Evolutionary conservation across 2,888 invertebrate genomes (phyloP).

Genomic region (Lepidochrysops patricia): DNA sequence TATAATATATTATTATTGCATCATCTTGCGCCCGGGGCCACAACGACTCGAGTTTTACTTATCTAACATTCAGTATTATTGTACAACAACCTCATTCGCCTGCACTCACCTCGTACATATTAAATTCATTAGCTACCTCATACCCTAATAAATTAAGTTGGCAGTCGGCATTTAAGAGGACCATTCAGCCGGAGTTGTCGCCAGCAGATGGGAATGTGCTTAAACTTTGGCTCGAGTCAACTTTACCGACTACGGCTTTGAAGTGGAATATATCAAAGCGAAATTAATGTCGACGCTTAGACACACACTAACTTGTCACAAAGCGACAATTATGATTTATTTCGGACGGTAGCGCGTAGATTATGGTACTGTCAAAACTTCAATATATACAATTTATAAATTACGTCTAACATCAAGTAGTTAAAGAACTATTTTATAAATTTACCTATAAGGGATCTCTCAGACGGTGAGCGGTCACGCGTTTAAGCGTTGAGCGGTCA

Average conservation of each 20-base stretch:
- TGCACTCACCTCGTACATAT: background rate
- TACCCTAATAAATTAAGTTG: slow-evolving; percentile 18
- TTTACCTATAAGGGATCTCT: too few species aligned
- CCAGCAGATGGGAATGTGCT: slow-evolving; percentile 20
- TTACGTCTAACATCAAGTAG: too few species aligned
- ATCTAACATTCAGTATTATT: background rate
- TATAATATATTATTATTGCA: too few species aligned
- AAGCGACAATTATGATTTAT: slow-evolving; percentile 8
- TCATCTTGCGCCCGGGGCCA: too few species aligned
- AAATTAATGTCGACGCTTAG: slow-evolving; percentile 4
- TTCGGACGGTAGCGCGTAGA: background rate
- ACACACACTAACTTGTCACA: slow-evolving; percentile 1
- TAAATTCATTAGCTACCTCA: slow-evolving; percentile 13
- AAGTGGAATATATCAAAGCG: slow-evolving; percentile 5
- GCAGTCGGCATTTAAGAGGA: slow-evolving; percentile 18
- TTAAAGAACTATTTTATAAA: too few species aligned
- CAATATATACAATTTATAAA: too few species aligned
- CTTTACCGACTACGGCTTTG: slow-evolving; percentile 9
- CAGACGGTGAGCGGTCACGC: too few species aligned
- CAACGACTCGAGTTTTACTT: too few species aligned
- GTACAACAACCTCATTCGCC: background rate
- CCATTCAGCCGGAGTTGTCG: slow-evolving; percentile 21
- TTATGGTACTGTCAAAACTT: background rate
- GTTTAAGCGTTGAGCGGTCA: too few species aligned
- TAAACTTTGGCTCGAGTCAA: slow-evolving; percentile 20